These are phyloP conservation scores for Malurus alboscapulatus DNA, from an alignment of 2,113 vertebrate species.

Conservation along the genomic window DNA sequence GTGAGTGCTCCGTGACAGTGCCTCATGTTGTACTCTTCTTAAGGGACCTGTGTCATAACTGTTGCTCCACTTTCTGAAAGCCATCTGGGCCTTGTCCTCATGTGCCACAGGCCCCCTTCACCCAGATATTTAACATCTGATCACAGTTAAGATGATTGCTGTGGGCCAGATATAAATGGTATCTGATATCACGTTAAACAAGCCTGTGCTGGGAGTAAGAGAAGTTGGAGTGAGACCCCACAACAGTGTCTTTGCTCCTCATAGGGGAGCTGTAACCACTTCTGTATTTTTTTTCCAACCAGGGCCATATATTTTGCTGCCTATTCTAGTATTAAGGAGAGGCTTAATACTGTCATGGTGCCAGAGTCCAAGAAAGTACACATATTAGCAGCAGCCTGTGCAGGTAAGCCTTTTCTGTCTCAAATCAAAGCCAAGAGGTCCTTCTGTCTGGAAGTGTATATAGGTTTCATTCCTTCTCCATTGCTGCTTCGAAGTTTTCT, in stretches of 20 bases:
- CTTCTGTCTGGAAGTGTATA: neutral
- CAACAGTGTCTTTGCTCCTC: neutral
- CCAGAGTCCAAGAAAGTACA: constrained; percentile 68
- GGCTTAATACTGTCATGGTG: constrained; percentile 51
- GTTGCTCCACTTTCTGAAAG: neutral
- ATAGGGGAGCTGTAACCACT: neutral
- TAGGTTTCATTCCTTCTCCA: neutral
- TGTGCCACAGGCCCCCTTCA: neutral
- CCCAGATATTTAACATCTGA: neutral
- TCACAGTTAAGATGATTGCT: neutral
- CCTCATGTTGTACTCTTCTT: neutral
- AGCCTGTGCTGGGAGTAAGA: neutral
- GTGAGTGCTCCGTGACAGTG: constrained; percentile 17
- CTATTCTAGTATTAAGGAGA: constrained; percentile 64
- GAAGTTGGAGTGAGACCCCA: neutral
- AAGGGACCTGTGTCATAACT: neutral
- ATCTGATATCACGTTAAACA: neutral
- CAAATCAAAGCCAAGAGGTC: neutral
- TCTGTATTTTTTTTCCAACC: neutral
- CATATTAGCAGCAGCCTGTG: constrained; percentile 63
- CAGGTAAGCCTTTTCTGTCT: constrained; percentile 49
- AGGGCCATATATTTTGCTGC: constrained; percentile 73
- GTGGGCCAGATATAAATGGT: neutral
- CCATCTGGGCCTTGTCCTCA: neutral
- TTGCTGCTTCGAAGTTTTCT: neutral